These are phyloP conservation scores for Melanotaenia maccullochi DNA, from an alignment of 2,797 vertebrate species.

Conservation along the genomic window DNA sequence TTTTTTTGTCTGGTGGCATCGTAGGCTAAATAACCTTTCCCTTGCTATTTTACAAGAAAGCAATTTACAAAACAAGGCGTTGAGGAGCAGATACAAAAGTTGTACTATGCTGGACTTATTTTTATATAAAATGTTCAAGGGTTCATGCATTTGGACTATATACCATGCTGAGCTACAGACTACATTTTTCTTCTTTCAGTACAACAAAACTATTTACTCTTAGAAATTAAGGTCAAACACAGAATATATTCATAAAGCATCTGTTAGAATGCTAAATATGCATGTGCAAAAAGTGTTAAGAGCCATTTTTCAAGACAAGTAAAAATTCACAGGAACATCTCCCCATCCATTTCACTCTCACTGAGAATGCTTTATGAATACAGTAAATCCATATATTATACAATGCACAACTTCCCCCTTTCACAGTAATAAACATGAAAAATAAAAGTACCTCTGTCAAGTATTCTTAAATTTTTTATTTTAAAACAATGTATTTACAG, in stretches of 20 bases:
- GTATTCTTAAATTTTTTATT: constrained; percentile 68
- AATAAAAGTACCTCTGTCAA: constrained; percentile 80
- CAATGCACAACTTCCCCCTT: constrained; percentile 71
- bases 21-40: constrained; percentile 73
- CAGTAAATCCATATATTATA: constrained; percentile 70
- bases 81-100: constrained; percentile 84
- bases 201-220: constrained; percentile 85
- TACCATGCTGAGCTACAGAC: constrained; percentile 83
- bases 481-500: constrained; percentile 77
- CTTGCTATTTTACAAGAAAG: constrained; percentile 82
- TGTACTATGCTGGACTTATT: constrained; percentile 66
- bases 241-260: constrained; percentile 86
- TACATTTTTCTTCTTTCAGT: constrained; percentile 78
- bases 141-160: constrained; percentile 81
- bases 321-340: constrained; percentile 67
- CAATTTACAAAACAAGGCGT: constrained; percentile 83
- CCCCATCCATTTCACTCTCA: constrained; percentile 52
- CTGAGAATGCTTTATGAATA: constrained; percentile 84
- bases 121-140: constrained; percentile 75
- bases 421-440: constrained; percentile 79
- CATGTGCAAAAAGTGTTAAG: constrained; percentile 75
- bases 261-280: constrained; percentile 75
- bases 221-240: constrained; percentile 79
- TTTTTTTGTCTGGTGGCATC: constrained; percentile 76
- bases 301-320: constrained; percentile 65